Conservation (phyloP, 1,140 invertebrate genomes). For the Drosophila lini region DNA sequence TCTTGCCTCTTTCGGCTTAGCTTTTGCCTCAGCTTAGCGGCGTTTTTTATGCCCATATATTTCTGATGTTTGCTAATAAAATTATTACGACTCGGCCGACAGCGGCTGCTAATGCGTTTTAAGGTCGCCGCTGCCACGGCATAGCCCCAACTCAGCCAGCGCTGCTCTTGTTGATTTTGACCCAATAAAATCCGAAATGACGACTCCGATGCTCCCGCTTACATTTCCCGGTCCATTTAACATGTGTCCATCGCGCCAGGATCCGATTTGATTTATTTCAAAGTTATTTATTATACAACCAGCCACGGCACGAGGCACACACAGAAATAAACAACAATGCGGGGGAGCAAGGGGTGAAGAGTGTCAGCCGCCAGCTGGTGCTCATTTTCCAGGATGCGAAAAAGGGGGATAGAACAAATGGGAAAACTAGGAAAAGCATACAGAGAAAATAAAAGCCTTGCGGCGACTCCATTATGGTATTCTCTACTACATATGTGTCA, state of each 20-base stretch:
- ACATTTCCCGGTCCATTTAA: constrained; percentile 77
- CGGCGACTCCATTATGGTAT: not conserved
- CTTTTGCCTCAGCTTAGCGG: constrained; percentile 22
- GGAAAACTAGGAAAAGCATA: constrained; percentile 3
- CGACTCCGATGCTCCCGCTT: constrained; percentile 51
- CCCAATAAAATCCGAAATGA: constrained; percentile 61
- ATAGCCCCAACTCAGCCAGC: not conserved
- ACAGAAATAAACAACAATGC: constrained; percentile 24
- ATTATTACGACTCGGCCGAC: constrained; percentile 73
- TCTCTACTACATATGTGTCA: no score
- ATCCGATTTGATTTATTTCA: constrained; percentile 64
- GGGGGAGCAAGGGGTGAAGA: not conserved
- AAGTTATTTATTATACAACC: constrained; percentile 68
- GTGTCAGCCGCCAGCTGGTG: constrained; percentile 30
- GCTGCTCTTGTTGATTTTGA: constrained; percentile 50
- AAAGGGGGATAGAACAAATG: constrained; percentile 14
- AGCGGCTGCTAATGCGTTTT: constrained; percentile 77
- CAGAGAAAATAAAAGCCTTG: not conserved
- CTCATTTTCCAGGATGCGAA: constrained; percentile 51
- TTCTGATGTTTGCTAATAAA: constrained; percentile 80
- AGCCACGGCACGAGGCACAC: constrained; percentile 34
- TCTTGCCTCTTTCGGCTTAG: constrained; percentile 10
- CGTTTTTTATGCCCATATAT: constrained; percentile 29
- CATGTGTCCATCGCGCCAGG: constrained; percentile 35
- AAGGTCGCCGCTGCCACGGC: constrained; percentile 54